Evolutionary conservation across 2,888 invertebrate genomes (phyloP).

Genomic region (Metellina segmentata): DNA sequence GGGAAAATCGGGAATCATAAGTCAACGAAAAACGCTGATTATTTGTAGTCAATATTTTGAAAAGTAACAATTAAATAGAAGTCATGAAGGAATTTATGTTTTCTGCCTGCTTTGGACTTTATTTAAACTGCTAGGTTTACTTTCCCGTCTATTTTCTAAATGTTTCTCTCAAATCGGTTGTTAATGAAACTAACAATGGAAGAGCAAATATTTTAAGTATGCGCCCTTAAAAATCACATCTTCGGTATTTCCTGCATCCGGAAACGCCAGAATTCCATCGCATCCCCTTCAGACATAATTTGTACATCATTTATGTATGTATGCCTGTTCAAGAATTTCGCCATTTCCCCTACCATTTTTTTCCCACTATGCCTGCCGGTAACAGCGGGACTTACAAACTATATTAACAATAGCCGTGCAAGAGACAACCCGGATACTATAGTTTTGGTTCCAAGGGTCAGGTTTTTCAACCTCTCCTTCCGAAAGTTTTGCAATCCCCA

Average conservation of each 20-base stretch:
- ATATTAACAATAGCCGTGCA: conserved; percentile 20
- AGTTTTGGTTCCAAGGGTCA: conserved; percentile 33
- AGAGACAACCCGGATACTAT: conserved; percentile 52
- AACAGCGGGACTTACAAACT: not conserved
- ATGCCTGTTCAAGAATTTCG: not conserved
- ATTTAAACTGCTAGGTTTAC: too few relatives aligned
- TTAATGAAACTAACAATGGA: too few relatives aligned
- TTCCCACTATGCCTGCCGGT: not conserved
- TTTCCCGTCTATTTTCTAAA: too few relatives aligned
- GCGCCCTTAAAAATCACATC: not conserved
- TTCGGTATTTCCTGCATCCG: conserved; percentile 49
- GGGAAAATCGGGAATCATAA: too few relatives aligned
- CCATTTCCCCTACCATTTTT: not conserved
- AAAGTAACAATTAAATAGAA: too few relatives aligned
- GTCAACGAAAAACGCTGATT: too few relatives aligned
- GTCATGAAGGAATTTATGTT: too few relatives aligned
- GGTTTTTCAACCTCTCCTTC: conserved; percentile 37
- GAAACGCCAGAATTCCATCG: conserved; percentile 8
- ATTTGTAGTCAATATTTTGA: too few relatives aligned
- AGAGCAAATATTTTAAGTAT: not conserved
- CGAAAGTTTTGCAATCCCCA: conserved; percentile 47
- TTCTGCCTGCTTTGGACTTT: too few relatives aligned
- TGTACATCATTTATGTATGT: not conserved
- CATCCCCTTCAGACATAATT: not conserved
- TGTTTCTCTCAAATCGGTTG: too few relatives aligned